Conservation (phyloP, 2,113 vertebrate genomes). For the Halichoerus grypus region DNA sequence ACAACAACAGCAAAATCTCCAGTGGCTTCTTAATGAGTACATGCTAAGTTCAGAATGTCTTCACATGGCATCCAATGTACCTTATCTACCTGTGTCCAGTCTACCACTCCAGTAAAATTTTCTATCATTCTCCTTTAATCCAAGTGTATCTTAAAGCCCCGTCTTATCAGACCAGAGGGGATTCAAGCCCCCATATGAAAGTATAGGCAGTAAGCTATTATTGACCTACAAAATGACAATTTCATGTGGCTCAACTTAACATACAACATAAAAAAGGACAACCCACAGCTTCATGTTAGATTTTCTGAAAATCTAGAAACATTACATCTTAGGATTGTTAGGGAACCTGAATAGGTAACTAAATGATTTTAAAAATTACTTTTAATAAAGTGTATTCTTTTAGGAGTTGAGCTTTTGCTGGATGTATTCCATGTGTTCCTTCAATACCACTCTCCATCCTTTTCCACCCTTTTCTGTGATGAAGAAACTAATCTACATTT, state of each 20-base stretch:
- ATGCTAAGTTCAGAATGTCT: not conserved
- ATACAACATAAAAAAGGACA: not conserved
- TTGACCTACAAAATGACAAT: not conserved
- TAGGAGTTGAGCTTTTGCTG: not conserved
- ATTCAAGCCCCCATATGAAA: not conserved
- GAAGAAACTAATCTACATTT: not conserved
- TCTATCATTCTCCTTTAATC: not conserved
- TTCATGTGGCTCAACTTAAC: not conserved
- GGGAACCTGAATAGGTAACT: not conserved
- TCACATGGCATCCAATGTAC: not conserved
- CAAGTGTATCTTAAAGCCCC: not conserved
- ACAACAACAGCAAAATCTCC: not conserved
- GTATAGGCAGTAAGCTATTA: not conserved
- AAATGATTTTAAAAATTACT: not conserved
- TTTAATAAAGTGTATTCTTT: not conserved
- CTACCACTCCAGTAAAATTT: not conserved
- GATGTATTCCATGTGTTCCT: not conserved
- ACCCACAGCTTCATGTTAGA: not conserved
- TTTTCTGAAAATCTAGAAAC: not conserved
- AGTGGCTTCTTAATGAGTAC: not conserved
- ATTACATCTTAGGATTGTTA: not conserved
- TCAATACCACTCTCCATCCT: not conserved
- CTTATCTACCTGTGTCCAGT: not conserved
- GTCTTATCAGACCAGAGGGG: not conserved
- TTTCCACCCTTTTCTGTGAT: not conserved